Evolutionary conservation across 2,113 vertebrate genomes (phyloP), one percentile per base, ranked within the genome.

Genomic region (Phainopepla nitens): DNA sequence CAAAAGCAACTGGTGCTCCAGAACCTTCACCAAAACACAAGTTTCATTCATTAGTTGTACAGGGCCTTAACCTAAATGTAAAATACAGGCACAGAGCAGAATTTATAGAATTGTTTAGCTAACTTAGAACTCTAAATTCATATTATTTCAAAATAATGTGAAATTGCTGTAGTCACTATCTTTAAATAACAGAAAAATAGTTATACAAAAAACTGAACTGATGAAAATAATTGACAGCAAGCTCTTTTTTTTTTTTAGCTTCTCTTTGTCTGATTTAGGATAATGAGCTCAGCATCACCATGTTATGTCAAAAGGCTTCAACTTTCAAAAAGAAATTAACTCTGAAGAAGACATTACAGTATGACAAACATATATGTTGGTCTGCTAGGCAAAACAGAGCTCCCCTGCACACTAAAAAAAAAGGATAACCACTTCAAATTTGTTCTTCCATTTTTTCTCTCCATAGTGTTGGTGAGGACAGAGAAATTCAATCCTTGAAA

Each of bases 171-270:
- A n/a, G 31, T 51, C 7, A 25, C 4, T 51, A 10, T 33, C 14
- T 58, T 87, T 49, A 64, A 87, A 73, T 39, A 66, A 42, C 4
- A 72, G 13, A 77, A 57, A 10, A 51, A 57, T 69, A 68, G 36
- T 6, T 3, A 11, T 16, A 39, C 7, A 21, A 57, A 17, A 68
- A 35, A 41, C 22, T 21, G 10, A 41, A 75, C 4, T 42, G 16
- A 70, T 57, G 33, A 10, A 71, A 47, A 82, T 82, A 58, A n/a
- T 10, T 28, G 2, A 2, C 13, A 73, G 13, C 5, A 66, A 62
- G 13, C 3, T 61, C 3, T 1, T 47, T 33, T 31, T 1, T 47
- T 33, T 31, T 56, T 7, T 24, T 15, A 11, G 16, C 2, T 49
- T 93, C 82, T 60, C 11, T 6, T 1, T 54, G 11, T 47, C 25